Conservation (phyloP, 2,113 vertebrate genomes). For the Spea bombifrons region DNA sequence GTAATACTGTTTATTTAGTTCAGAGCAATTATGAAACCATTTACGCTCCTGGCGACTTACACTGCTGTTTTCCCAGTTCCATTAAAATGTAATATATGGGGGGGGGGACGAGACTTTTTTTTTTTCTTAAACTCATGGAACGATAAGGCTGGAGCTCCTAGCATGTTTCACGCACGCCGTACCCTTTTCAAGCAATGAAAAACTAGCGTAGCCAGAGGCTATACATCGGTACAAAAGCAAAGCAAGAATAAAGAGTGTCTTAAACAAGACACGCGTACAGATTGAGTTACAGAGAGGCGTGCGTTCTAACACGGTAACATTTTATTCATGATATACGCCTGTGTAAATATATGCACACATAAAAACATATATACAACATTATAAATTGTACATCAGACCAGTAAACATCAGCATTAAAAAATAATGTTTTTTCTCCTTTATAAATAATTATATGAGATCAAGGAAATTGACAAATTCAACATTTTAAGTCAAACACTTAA, state of each 20-base stretch:
- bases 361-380: background rate
- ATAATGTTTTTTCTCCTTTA: too few relatives aligned
- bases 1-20: slow-evolving; percentile 27
- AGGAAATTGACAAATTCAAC: too few relatives aligned
- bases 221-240: slow-evolving; percentile 24
- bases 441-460: too few relatives aligned
- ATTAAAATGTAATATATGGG: slow-evolving; percentile 33
- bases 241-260: slow-evolving; percentile 12
- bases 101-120: background rate
- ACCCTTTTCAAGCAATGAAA: slow-evolving; percentile 26
- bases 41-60: slow-evolving; percentile 25
- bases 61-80: slow-evolving; percentile 30
- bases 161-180: slow-evolving; percentile 29
- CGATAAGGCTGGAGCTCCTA: slow-evolving; percentile 8
- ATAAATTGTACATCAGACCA: background rate
- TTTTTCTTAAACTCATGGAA: background rate
- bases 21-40: slow-evolving; percentile 21
- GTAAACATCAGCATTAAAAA: background rate
- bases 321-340: too few relatives aligned
- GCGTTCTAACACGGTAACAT: too few relatives aligned
- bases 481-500: too few relatives aligned
- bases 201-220: slow-evolving; percentile 28
- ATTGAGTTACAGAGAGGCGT: slow-evolving; percentile 2
- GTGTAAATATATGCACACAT: background rate
- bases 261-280: slow-evolving; percentile 8